A percentile compares a stretch with the other conserved stretches of the same genome.
These are phyloP conservation scores for Pedicia rivosa DNA, from an alignment of 2,888 invertebrate genomes.

Conservation along the genomic window DNA sequence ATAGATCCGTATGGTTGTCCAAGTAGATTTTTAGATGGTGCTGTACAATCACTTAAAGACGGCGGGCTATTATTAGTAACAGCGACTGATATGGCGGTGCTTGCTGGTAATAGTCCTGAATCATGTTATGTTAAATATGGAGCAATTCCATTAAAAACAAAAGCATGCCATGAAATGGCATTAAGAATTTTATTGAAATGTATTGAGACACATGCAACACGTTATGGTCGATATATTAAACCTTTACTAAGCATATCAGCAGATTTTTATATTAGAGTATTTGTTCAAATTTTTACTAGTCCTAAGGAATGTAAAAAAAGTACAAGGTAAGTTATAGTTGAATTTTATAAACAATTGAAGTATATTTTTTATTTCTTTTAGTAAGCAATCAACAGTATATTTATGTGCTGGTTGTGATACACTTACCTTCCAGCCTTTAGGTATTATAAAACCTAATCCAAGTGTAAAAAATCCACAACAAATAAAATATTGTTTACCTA, in stretches of 20 bases:
- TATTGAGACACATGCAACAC: constrained; percentile 82
- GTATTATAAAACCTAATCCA: constrained; percentile 41
- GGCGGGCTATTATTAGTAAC: constrained; percentile 86
- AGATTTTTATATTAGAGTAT: constrained; percentile 93
- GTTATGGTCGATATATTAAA: constrained; percentile 82
- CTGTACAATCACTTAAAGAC: constrained; percentile 63
- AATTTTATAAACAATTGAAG: neutral
- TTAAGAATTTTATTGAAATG: constrained; percentile 82
- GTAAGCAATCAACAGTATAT: constrained; percentile 76
- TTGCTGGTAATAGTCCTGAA: constrained; percentile 92
- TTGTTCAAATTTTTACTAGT: constrained; percentile 69
- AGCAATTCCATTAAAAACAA: constrained; percentile 67
- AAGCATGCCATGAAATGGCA: constrained; percentile 92
- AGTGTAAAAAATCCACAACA: constrained; percentile 39
- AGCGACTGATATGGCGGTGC: constrained; percentile 92
- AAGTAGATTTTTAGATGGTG: constrained; percentile 76
- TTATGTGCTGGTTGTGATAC: constrained; percentile 84
- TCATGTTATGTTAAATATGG: constrained; percentile 93
- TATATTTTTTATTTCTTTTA: constrained; percentile 23
- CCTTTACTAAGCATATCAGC: constrained; percentile 83
- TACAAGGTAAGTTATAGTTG: constrained; percentile 39
- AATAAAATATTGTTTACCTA: constrained; percentile 48
- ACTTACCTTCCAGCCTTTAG: constrained; percentile 59
- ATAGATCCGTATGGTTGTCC: constrained; percentile 97
- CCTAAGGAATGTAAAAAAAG: constrained; percentile 74